A percentile compares a stretch with the other conserved stretches of the same genome.
Conservation (phyloP, 2,888 invertebrate species). For the Bugula neritina region DNA sequence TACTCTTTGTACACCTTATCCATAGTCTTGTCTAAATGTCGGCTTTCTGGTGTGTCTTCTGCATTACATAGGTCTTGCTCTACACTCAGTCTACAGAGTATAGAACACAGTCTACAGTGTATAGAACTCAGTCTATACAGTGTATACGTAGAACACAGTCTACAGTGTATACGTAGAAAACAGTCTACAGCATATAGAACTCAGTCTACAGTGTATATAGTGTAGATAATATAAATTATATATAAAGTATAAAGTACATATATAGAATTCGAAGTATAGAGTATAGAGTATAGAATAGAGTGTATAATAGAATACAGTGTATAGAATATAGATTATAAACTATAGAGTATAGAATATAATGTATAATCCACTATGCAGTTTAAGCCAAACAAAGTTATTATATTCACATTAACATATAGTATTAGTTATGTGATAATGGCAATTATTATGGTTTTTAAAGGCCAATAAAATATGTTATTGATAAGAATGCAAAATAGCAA, state of each 20-base stretch:
- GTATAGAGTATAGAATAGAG: not conserved
- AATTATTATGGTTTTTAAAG: too few relatives aligned
- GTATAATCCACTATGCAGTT: not conserved
- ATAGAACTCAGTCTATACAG: not conserved
- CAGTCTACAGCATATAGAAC: not conserved
- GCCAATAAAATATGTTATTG: too few relatives aligned
- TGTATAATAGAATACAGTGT: not conserved
- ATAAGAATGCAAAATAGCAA: too few relatives aligned
- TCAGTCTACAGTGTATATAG: not conserved
- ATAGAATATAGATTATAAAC: not conserved
- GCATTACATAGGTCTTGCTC: not conserved
- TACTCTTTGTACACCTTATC: slow-evolving; percentile 22
- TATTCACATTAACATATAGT: too few relatives aligned
- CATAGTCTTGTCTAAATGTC: not conserved
- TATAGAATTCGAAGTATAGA: not conserved
- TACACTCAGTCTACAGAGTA: not conserved
- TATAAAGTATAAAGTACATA: not conserved
- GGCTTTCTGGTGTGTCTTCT: not conserved
- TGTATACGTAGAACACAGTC: not conserved
- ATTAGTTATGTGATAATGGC: too few relatives aligned
- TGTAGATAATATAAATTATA: not conserved
- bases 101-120: not conserved
- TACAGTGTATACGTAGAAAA: not conserved
- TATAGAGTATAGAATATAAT: not conserved
- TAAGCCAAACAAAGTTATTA: too few relatives aligned